A percentile compares a stretch with the other conserved stretches of the same genome.
Evolutionary conservation across 30 jellyfish, hydroid and myxozoan species (phyloP).

Genomic region (Pseudorhiza aurosa): DNA sequence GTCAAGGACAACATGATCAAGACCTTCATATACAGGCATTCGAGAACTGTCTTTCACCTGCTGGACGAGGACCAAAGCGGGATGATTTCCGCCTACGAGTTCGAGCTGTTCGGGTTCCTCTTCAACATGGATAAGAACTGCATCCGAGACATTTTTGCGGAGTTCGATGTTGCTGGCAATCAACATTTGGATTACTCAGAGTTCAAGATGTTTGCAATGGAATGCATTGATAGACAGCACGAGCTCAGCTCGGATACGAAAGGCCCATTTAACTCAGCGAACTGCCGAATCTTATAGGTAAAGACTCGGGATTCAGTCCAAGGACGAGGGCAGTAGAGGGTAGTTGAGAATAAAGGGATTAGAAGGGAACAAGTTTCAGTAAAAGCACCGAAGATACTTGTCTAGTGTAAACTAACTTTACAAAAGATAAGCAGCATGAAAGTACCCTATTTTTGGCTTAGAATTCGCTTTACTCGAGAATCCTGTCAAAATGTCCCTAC

Average conservation of each 20-base stretch:
- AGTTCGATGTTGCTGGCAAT: constrained; percentile 93
- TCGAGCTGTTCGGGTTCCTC: constrained; percentile 83
- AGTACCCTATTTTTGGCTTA: too few relatives aligned
- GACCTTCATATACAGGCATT: constrained; percentile 84
- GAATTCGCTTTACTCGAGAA: too few relatives aligned
- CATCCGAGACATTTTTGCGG: constrained; percentile 78
- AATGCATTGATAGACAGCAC: constrained; percentile 86
- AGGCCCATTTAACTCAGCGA: not conserved
- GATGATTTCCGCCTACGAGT: constrained; percentile 87
- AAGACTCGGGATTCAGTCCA: not conserved
- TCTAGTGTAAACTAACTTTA: too few relatives aligned
- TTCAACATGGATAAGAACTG: constrained; percentile 82
- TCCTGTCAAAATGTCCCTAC: too few relatives aligned
- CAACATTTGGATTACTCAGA: constrained; percentile 86
- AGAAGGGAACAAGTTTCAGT: too few relatives aligned
- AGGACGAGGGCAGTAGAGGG: not conserved
- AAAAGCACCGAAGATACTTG: too few relatives aligned
- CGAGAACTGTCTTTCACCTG: constrained; percentile 89
- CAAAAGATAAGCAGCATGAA: too few relatives aligned
- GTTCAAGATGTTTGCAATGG: constrained; percentile 97
- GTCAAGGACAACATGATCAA: constrained; percentile 90
- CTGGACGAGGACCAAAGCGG: constrained; percentile 87
- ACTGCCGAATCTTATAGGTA: constrained; percentile 35
- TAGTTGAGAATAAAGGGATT: too few relatives aligned
- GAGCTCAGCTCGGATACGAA: constrained; percentile 25